Base-by-base conservation (phyloP, 2,113 vertebrate genomes). In the Phalacrocorax brasilianus region DNA sequence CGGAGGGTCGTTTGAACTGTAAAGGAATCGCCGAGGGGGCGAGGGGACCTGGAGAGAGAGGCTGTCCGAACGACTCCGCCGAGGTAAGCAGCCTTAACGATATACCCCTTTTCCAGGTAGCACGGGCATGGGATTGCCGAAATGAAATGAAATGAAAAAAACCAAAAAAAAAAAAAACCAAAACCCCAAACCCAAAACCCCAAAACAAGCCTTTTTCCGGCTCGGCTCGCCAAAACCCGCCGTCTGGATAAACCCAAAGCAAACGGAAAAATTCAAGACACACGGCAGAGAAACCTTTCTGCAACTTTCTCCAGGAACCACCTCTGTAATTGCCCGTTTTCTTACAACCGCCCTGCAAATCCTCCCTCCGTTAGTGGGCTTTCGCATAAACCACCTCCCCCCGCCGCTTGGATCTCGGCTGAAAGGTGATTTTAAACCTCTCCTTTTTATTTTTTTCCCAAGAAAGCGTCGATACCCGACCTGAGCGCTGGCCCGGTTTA, bases 51-150 rank as follows among this genome's bases (percentile, higher is more conserved):
- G 95, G 93, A 96, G 94, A 96, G 74, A 97, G 89, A 97, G 79
- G 88, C 89, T 96, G 77, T 89, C 78, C 44, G 61, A 96, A 95
- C 92, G 96, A 93, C 94, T 95, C 95, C 82, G 63, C 70, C 81
- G 97, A 98, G 98, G 98, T 98, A 98, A 98, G 98, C 47, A 88
- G 76, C 75, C 79, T 96, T 97, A 94, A 95, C 93, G 65, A 74
- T 63, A 30, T 96, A 70, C 76, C 62, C 45, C 65, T 70, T 55
- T 27, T 35, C 40, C 91, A 94, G 95, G 85, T 95, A 87, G 92
- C 91, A 88, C 12, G 65, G 92, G 86, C 55, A 90, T 66, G 45
- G 68, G 22, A 49, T 68, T 76, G 44, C 13, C 30, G 50, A 42
- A 62, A 42, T 3, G 30, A 24, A 33, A 24, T 23, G 49, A 23